These are phyloP conservation scores for Nibea albiflora DNA, from an alignment of 2,113 vertebrate species.

Conservation along the genomic window DNA sequence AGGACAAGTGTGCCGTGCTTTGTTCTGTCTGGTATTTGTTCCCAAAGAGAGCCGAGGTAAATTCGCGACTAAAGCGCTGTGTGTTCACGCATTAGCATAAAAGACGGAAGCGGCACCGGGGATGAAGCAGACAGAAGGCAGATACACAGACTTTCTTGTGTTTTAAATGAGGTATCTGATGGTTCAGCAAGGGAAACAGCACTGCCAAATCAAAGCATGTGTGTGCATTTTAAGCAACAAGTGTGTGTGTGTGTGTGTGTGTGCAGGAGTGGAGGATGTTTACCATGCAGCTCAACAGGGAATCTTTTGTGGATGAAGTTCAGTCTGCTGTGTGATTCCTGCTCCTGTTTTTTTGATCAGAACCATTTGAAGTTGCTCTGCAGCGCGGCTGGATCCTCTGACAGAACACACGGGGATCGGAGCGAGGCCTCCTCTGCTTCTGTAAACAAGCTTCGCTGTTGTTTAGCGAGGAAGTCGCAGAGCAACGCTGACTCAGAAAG, in stretches of 20 bases:
- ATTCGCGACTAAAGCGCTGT: conserved; percentile 34
- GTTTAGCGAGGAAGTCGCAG: conserved; percentile 28
- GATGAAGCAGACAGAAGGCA: conserved; percentile 37
- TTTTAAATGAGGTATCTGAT: conserved; percentile 65
- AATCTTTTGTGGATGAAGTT: conserved; percentile 22
- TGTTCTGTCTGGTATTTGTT: conserved; percentile 63
- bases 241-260: conserved; percentile 19
- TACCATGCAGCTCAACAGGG: conserved; percentile 32
- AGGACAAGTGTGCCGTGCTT: conserved; percentile 55
- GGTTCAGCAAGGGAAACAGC: conserved; percentile 24
- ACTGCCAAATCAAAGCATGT: conserved; percentile 47
- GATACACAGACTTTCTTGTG: conserved; percentile 23
- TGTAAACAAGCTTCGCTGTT: conserved; percentile 49
- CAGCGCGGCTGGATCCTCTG: not conserved
- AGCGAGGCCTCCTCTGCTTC: conserved; percentile 8
- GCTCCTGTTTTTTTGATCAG: conserved; percentile 26
- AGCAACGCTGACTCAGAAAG: conserved; percentile 15
- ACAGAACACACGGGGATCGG: conserved; percentile 5
- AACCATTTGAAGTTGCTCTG: conserved; percentile 29
- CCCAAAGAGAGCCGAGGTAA: conserved; percentile 46
- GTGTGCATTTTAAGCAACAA: conserved; percentile 50
- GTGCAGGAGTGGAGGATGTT: conserved; percentile 27
- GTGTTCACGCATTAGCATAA: conserved; percentile 65
- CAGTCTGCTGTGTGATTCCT: conserved; percentile 24
- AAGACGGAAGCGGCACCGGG: conserved; percentile 36